Evolutionary conservation across 2,113 vertebrate genomes (phyloP).

Genomic region (Ictidomys tridecemlineatus): DNA sequence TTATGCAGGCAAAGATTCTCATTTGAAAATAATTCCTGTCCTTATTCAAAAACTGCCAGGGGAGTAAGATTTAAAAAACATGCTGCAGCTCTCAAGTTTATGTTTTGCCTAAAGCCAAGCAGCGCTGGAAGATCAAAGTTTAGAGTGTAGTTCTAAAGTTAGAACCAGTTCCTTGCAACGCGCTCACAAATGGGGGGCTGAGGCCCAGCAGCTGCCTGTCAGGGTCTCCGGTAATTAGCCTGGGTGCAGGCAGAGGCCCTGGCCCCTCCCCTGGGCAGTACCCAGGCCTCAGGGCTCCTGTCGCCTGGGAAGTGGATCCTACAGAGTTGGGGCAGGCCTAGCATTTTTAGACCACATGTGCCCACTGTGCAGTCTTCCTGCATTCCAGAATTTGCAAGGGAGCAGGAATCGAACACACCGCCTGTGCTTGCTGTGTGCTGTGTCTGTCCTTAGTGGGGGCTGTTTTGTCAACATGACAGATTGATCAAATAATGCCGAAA

Average conservation of each 20-base stretch:
- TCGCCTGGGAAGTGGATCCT: background rate
- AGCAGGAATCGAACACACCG: background rate
- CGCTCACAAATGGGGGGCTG: background rate
- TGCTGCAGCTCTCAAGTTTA: slow-evolving; percentile 82
- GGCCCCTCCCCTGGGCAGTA: background rate
- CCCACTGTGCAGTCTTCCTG: background rate
- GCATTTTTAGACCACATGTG: slow-evolving; percentile 52
- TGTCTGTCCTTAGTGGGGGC: background rate
- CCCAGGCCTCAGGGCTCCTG: background rate
- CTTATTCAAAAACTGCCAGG: slow-evolving; percentile 81
- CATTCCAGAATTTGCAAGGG: background rate
- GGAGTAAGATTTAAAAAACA: slow-evolving; percentile 84
- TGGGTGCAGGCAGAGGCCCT: background rate
- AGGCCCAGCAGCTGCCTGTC: slow-evolving; percentile 58
- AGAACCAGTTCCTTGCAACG: slow-evolving; percentile 66
- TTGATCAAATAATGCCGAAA: background rate
- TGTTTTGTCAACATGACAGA: slow-evolving; percentile 40
- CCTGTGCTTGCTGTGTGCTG: background rate
- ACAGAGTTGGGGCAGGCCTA: background rate
- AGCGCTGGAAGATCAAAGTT: slow-evolving; percentile 80
- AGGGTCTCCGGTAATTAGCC: slow-evolving; percentile 50
- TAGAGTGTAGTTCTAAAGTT: slow-evolving; percentile 77
- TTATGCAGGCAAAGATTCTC: slow-evolving; percentile 84
- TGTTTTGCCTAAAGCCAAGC: slow-evolving; percentile 83
- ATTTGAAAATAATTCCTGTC: slow-evolving; percentile 86